These are phyloP conservation scores for Lydus trimaculatus DNA, from an alignment of 2,888 invertebrate genomes.

Conservation along the genomic window DNA sequence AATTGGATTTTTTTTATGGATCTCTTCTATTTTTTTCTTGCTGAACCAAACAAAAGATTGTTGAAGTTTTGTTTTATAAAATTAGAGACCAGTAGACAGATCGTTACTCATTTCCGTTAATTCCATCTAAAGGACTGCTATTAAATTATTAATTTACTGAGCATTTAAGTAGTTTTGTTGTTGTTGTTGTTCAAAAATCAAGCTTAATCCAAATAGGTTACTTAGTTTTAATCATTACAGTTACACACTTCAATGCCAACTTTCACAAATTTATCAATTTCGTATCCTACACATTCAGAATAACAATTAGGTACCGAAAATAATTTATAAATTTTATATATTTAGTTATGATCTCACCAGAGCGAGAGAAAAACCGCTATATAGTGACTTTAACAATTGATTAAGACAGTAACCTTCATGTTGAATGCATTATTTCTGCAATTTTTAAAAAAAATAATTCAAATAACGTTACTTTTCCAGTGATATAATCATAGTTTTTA, in stretches of 20 bases:
- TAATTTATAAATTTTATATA: background rate
- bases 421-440: background rate
- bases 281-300: background rate
- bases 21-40: too few relatives aligned
- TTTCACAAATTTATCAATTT: background rate
- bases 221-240: background rate
- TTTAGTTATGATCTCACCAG: background rate
- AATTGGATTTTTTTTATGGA: background rate
- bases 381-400: background rate
- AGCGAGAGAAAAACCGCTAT: background rate
- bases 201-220: background rate
- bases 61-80: background rate
- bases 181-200: background rate
- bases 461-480: background rate
- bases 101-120: background rate
- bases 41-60: background rate
- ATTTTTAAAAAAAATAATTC: background rate
- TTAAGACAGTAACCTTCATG: background rate
- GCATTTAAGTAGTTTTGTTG: background rate
- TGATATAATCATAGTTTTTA: background rate
- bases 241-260: background rate
- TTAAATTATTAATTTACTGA: background rate
- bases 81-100: background rate
- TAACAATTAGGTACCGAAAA: background rate
- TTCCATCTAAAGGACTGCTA: background rate